Evolutionary conservation across 2,888 invertebrate genomes (phyloP).

Genomic region (Epinotia nisella): DNA sequence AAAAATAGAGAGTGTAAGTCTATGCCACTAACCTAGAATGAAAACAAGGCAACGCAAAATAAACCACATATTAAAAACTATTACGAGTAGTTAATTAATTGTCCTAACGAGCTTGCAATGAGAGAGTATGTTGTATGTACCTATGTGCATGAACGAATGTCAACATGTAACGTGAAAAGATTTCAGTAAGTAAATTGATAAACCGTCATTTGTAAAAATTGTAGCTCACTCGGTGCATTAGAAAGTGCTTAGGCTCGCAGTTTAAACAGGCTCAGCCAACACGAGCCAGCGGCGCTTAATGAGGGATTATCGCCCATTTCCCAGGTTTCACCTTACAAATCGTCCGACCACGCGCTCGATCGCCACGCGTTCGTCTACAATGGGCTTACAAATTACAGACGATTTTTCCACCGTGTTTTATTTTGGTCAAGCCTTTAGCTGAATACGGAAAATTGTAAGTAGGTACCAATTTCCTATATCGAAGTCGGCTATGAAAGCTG

Average conservation of each 20-base stretch:
- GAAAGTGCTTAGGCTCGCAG: constrained; percentile 33
- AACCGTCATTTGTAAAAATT: constrained; percentile 6
- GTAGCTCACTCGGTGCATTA: constrained; percentile 27
- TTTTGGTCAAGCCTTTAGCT: background rate
- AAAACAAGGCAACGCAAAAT: too few relatives aligned
- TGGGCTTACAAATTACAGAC: background rate
- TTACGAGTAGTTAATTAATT: too few relatives aligned
- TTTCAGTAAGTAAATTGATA: background rate
- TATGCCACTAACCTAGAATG: too few relatives aligned
- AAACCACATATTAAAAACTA: too few relatives aligned
- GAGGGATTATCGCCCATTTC: constrained; percentile 54
- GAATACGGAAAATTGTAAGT: background rate
- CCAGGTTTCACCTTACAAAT: constrained; percentile 46
- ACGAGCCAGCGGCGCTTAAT: constrained; percentile 49
- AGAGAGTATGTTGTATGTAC: too few relatives aligned
- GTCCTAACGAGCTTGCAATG: too few relatives aligned
- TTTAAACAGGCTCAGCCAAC: constrained; percentile 24
- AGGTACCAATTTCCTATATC: too few relatives aligned
- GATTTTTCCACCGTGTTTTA: constrained; percentile 15
- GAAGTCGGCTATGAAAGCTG: too few relatives aligned
- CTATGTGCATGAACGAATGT: background rate
- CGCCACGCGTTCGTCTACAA: constrained; percentile 29
- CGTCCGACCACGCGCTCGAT: constrained; percentile 21
- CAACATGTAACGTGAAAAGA: background rate
- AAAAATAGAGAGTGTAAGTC: too few relatives aligned